Base-by-base conservation (phyloP, 2,113 vertebrate genomes). In the Xenotilapia longispinis region DNA sequence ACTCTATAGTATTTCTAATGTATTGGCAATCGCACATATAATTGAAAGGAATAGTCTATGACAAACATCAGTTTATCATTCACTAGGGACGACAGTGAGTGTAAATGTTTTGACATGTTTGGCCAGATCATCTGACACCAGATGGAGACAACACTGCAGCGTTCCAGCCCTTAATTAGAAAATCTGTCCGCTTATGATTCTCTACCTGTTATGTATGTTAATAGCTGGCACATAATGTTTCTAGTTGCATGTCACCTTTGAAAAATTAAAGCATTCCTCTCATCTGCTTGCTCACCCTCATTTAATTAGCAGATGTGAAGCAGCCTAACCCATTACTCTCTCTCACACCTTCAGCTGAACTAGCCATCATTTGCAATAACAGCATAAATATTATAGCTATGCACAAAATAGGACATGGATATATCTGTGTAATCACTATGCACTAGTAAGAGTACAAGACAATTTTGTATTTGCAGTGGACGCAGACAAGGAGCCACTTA, bases 241-340 rank as follows among this genome's bases (percentile, higher is more conserved):
- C 86, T 38, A 86, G 28, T 82, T 82, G 63, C 65, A 7, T 80
- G 94, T 94, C 91, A 92, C 88, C 94, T 92, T 89, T 92, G 94
- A 93, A 91, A 93, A 93, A 95, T 94, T 88, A 85, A 92, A 92
- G 88, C 85, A 45, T 94, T 91, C 90, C 90, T 93, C 94, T 95
- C 89, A 85, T 91, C 89, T 85, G 90, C 89, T 58, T 21, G 87
- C 84, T 92, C 87, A 4, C 87, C 45, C 15, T 92, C 92, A 92
- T 95, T 94, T 95, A 96, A 95, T 95, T 95, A 95, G 91, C 87
- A 45, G 80, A 68, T 87, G 91, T 80, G 87, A 88, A 47, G 86
- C 86, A 79, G 81, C 85, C 80, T 49, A 47, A 90, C 85, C 89
- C 94, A 95, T 94, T 93, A 93, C 85, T 87, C 85, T 57, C 88